Evolutionary conservation across 2,797 vertebrate species (phyloP).

Genomic region (Erithacus rubecula): DNA sequence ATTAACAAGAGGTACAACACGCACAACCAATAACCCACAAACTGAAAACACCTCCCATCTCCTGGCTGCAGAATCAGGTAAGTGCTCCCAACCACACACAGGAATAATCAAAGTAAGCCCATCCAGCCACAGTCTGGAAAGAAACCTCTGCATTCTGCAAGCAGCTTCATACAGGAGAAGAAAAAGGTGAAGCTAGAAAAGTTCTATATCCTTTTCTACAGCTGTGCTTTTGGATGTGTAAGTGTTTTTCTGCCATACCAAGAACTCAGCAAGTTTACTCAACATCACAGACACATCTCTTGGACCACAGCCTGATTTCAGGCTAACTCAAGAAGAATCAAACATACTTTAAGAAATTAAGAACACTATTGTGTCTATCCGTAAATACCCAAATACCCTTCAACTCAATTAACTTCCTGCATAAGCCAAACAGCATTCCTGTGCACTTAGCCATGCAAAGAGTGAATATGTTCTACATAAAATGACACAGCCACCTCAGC

Average conservation of each 20-base stretch:
- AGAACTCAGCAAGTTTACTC: not conserved
- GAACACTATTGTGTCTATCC: not conserved
- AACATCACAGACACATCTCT: not conserved
- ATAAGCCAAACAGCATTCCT: not conserved
- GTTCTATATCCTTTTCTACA: not conserved
- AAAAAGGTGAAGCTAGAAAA: not conserved
- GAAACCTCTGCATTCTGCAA: not conserved
- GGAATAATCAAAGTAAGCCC: not conserved
- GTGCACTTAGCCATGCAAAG: not conserved
- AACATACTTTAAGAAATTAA: not conserved
- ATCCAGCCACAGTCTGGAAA: not conserved
- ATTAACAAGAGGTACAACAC: accelerated
- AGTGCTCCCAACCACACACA: not conserved
- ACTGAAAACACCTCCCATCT: not conserved
- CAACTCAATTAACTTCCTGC: not conserved
- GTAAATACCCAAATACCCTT: not conserved
- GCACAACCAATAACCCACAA: not conserved
- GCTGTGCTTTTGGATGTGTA: not conserved
- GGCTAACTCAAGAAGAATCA: not conserved
- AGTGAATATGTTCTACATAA: not conserved
- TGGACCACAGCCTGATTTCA: not conserved
- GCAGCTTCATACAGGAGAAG: not conserved
- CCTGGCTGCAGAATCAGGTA: not conserved
- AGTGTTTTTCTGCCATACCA: not conserved
- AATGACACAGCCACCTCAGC: not conserved